These are phyloP conservation scores for Oscheius sp. DNA, from an alignment of 2,888 invertebrate genomes.

Conservation along the genomic window DNA sequence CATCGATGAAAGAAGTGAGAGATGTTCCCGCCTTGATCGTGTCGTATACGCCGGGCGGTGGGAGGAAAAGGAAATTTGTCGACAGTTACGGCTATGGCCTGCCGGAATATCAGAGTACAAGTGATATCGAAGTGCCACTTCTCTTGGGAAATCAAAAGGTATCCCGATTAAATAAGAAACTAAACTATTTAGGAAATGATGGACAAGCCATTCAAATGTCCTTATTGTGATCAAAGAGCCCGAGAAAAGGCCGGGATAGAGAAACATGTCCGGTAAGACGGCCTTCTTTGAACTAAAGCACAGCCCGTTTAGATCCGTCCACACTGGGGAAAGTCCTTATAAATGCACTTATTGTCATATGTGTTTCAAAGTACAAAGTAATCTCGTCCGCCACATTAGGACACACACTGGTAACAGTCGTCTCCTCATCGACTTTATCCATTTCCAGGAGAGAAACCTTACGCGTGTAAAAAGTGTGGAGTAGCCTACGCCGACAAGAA, in stretches of 20 bases:
- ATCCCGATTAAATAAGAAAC: too few species aligned
- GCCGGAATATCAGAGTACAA: conserved; percentile 43
- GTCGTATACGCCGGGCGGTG: conserved; percentile 4
- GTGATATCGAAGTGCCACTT: conserved; percentile 47
- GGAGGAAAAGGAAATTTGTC: conserved; percentile 7
- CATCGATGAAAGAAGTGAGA: neutral
- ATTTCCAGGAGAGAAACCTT: conserved; percentile 64
- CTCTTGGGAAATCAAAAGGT: conserved; percentile 54
- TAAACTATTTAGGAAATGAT: conserved; percentile 39
- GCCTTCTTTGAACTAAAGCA: neutral
- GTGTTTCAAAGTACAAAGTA: conserved; percentile 66
- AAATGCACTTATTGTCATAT: conserved; percentile 56
- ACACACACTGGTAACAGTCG: conserved; percentile 59
- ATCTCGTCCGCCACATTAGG: conserved; percentile 62
- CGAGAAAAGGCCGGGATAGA: conserved; percentile 60
- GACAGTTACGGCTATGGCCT: conserved; percentile 51
- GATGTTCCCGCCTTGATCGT: conserved; percentile 34
- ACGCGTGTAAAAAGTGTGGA: conserved; percentile 66
- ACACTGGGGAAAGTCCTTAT: conserved; percentile 67
- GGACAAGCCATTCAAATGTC: conserved; percentile 64
- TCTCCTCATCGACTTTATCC: neutral
- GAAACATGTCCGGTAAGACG: conserved; percentile 58
- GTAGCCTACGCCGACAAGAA: conserved; percentile 67
- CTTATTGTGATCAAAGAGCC: conserved; percentile 61
- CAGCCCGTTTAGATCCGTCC: conserved; percentile 56